A percentile compares a stretch with the other conserved stretches of the same genome.
These are phyloP conservation scores for Polyergus mexicanus DNA, from an alignment of 1,140 invertebrate species.

Conservation along the genomic window DNA sequence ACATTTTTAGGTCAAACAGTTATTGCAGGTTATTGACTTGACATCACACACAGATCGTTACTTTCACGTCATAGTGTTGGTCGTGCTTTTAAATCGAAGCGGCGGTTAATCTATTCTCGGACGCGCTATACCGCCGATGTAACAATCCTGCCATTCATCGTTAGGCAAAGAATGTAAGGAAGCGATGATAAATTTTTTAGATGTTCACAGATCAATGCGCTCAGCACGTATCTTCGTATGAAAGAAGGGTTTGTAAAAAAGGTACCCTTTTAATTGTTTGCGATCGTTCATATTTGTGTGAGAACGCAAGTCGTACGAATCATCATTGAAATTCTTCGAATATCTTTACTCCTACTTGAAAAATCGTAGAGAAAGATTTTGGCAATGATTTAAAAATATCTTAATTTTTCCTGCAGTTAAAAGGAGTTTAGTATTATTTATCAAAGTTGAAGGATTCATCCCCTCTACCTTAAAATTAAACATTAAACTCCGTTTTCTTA, in stretches of 20 bases:
- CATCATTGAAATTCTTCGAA: background rate
- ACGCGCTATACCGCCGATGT: constrained; percentile 57
- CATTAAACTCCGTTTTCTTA: background rate
- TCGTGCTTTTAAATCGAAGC: constrained; percentile 68
- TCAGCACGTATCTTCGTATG: background rate
- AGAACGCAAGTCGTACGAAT: background rate
- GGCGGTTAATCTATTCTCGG: constrained; percentile 71
- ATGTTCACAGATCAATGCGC: constrained; percentile 31
- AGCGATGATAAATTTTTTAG: constrained; percentile 50
- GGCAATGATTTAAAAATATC: constrained; percentile 3
- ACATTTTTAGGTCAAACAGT: constrained; percentile 75
- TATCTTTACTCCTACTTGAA: background rate
- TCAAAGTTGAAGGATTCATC: background rate
- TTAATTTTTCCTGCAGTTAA: background rate
- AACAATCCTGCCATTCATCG: constrained; percentile 70
- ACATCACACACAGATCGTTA: constrained; percentile 69
- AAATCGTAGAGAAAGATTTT: background rate
- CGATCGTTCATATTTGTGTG: background rate
- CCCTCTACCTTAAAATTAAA: background rate
- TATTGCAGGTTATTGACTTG: constrained; percentile 74
- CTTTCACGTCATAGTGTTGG: constrained; percentile 73
- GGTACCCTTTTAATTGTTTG: background rate
- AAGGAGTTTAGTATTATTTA: background rate
- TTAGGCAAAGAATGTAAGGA: constrained; percentile 48
- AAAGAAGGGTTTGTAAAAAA: constrained; percentile 30